Evolutionary conservation across 2,113 vertebrate genomes (phyloP).

Genomic region (Gulo gulo): DNA sequence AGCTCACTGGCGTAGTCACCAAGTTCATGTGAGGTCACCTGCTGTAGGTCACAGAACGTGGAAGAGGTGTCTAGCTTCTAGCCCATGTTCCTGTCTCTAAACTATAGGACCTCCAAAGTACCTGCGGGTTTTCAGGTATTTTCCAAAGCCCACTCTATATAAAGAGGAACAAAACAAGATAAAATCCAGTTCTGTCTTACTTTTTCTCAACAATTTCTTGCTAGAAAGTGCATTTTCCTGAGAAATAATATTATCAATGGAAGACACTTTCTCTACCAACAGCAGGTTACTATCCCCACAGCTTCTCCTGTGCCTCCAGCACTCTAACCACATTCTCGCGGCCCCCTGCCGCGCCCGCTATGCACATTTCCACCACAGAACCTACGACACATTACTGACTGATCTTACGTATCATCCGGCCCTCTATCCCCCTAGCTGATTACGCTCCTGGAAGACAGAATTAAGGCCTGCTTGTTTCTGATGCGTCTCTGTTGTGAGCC

Average conservation of each 20-base stretch:
- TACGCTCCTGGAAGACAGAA: neutral
- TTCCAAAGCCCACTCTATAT: neutral
- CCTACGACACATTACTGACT: rapidly evolving
- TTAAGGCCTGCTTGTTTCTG: neutral
- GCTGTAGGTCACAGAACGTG: neutral
- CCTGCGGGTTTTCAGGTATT: neutral
- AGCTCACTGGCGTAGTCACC: neutral
- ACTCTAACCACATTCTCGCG: neutral
- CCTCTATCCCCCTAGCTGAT: neutral
- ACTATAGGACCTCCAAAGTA: neutral
- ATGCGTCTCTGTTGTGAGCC: neutral
- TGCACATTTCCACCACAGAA: neutral
- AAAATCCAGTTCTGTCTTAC: neutral
- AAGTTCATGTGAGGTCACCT: neutral
- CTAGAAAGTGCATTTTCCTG: neutral
- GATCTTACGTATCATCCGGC: neutral
- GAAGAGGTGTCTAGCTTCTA: neutral
- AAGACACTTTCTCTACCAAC: neutral
- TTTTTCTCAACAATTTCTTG: neutral
- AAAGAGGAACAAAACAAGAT: neutral
- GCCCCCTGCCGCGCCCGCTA: neutral
- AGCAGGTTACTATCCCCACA: neutral
- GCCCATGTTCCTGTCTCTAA: neutral
- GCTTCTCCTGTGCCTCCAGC: neutral
- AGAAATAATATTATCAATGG: neutral